Conservation (phyloP, 1,140 invertebrate species). For the Hylaeus anthracinus region DNA sequence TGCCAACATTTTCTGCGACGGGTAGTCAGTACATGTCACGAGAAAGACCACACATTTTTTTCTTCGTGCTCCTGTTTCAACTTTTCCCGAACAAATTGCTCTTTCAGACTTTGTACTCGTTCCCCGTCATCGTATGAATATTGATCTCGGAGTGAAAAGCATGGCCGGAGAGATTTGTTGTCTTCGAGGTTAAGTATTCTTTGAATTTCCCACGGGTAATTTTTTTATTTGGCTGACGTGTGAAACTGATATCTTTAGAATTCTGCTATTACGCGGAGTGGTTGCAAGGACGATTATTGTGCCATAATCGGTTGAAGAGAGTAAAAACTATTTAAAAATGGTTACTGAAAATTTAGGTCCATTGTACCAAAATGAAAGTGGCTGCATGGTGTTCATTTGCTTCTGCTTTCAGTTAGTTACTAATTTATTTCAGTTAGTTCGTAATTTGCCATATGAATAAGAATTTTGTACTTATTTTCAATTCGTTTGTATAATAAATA, state of each 20-base stretch:
- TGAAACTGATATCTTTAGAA: too few relatives aligned
- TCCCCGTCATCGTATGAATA: not conserved
- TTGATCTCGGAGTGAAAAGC: not conserved
- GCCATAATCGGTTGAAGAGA: not conserved
- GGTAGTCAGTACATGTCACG: conserved; percentile 9
- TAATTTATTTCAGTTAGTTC: too few relatives aligned
- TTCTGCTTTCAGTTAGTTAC: not conserved
- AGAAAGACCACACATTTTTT: not conserved
- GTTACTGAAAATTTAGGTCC: conserved; percentile 17
- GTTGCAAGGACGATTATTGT: not conserved
- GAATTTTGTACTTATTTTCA: too few relatives aligned
- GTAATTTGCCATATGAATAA: too few relatives aligned
- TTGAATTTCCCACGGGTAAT: not conserved
- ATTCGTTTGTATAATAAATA: not conserved
- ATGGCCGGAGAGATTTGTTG: not conserved
- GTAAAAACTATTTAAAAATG: not conserved
- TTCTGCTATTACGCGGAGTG: not conserved
- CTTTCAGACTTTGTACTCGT: not conserved
- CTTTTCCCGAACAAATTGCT: not conserved
- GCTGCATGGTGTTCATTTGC: not conserved
- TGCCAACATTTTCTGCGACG: conserved; percentile 31
- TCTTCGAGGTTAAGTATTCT: conserved; percentile 29
- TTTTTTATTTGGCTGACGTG: not conserved
- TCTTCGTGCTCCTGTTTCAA: not conserved
- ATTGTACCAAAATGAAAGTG: not conserved